Percentiles rank a stretch among this genome's conserved stretches.
These are phyloP conservation scores for Taxidea taxus DNA, from an alignment of 2,113 vertebrate species.

Conservation along the genomic window DNA sequence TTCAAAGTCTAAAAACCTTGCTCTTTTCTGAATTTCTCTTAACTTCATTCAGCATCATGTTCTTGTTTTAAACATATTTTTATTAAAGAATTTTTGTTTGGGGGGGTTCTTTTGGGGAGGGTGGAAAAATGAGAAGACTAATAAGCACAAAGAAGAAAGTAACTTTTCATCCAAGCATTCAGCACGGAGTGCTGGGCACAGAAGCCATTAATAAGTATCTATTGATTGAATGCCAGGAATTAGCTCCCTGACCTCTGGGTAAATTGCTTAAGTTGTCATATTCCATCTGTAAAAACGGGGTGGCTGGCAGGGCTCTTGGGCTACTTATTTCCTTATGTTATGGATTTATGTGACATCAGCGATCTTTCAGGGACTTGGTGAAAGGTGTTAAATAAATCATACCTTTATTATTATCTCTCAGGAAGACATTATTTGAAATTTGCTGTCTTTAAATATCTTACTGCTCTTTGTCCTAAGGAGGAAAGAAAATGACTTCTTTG, in stretches of 20 bases:
- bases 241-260: conserved; percentile 60
- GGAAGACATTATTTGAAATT: conserved; percentile 52
- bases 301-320: conserved; percentile 27
- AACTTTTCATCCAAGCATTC: conserved; percentile 8
- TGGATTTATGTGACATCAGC: conserved; percentile 64
- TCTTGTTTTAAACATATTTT: conserved; percentile 16
- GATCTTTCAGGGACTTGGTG: conserved; percentile 55
- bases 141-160: conserved; percentile 36
- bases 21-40: not conserved
- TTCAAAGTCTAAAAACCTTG: not conserved
- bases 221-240: conserved; percentile 75
- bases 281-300: conserved; percentile 41
- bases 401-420: conserved; percentile 50
- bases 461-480: not conserved
- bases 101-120: fast-evolving
- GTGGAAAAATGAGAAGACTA: conserved; percentile 9
- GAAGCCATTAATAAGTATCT: conserved; percentile 65
- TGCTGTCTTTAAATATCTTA: conserved; percentile 21
- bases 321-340: conserved; percentile 54
- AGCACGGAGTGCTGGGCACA: not conserved
- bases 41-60: not conserved
- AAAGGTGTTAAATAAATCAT: conserved; percentile 72
- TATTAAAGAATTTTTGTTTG: not conserved
- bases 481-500: conserved; percentile 47
- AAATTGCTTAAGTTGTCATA: conserved; percentile 74